Conservation (phyloP, 2,888 invertebrate genomes). For the Sphinx pinastri region DNA sequence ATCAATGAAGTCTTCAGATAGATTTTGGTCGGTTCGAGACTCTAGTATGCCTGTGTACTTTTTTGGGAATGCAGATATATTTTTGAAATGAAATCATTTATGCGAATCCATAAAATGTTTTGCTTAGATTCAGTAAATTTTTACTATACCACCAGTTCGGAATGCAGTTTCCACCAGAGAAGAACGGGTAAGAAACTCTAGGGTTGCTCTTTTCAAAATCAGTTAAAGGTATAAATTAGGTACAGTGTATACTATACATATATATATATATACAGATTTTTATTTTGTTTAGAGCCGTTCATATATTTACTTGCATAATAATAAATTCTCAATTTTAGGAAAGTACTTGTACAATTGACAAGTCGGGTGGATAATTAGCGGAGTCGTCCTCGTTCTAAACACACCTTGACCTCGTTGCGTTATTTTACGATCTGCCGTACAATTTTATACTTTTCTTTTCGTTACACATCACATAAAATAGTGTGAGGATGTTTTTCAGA, state of each 20-base stretch:
- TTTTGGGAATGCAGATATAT: neutral
- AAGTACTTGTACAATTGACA: slow-evolving; percentile 54
- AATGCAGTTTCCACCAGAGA: too few species aligned
- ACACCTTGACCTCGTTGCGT: slow-evolving; percentile 77
- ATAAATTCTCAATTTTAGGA: slow-evolving; percentile 39
- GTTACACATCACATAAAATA: slow-evolving; percentile 60
- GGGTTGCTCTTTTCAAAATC: too few species aligned
- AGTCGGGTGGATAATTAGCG: slow-evolving; percentile 72
- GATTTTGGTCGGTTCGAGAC: neutral
- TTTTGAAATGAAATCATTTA: neutral
- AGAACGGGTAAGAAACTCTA: too few species aligned
- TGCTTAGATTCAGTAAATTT: too few species aligned
- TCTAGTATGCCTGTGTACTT: neutral
- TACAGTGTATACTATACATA: too few species aligned
- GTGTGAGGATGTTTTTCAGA: slow-evolving; percentile 53
- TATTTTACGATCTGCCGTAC: slow-evolving; percentile 69
- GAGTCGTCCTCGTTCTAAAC: slow-evolving; percentile 71
- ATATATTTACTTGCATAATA: too few species aligned
- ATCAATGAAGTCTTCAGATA: neutral
- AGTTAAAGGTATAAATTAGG: too few species aligned
- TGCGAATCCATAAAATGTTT: too few species aligned
- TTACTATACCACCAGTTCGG: too few species aligned
- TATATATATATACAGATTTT: too few species aligned
- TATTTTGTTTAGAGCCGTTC: too few species aligned
- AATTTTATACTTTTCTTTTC: slow-evolving; percentile 68